A percentile compares a stretch with the other conserved stretches of the same genome.
phyloP scores from a whole-genome alignment of 1,140 invertebrate species.

The Druon quercuslanigerum region DNA sequence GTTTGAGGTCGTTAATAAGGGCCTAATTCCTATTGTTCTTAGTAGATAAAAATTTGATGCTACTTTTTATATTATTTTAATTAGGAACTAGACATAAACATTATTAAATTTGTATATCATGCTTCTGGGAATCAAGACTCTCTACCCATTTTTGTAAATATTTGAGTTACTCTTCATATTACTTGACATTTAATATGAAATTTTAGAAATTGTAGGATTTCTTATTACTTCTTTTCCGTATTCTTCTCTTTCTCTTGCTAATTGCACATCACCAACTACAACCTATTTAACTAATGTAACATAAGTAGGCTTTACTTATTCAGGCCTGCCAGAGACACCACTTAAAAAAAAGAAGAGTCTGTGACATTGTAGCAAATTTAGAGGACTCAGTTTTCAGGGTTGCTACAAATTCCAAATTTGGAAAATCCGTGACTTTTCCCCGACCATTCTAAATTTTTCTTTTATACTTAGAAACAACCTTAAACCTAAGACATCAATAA shows the following conservation, averaged over 20 bases:
- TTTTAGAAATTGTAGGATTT: not conserved
- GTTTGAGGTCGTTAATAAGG: no score
- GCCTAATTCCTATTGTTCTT: no score
- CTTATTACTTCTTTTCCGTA: slow-evolving; percentile 8
- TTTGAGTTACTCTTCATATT: not conserved
- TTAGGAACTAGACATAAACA: not conserved
- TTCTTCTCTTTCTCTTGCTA: no score
- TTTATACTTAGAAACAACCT: no score
- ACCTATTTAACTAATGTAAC: not conserved
- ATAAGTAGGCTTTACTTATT: not conserved
- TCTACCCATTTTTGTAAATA: not conserved
- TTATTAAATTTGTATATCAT: not conserved
- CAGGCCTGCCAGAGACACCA: not conserved
- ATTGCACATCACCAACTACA: not conserved
- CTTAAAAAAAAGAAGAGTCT: no score
- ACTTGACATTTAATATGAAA: not conserved
- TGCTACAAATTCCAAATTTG: no score
- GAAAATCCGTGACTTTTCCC: no score
- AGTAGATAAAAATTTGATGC: not conserved
- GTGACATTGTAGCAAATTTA: no score
- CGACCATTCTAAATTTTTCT: no score
- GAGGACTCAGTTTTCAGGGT: no score
- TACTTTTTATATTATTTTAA: not conserved
- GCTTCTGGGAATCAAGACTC: slow-evolving; percentile 13
- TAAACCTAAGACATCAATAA: no score